A percentile compares a stretch with the other conserved stretches of the same genome.
Conservation (phyloP, 35 echinoderm and acorn worm genomes). For the Holothuria glaberrima region DNA sequence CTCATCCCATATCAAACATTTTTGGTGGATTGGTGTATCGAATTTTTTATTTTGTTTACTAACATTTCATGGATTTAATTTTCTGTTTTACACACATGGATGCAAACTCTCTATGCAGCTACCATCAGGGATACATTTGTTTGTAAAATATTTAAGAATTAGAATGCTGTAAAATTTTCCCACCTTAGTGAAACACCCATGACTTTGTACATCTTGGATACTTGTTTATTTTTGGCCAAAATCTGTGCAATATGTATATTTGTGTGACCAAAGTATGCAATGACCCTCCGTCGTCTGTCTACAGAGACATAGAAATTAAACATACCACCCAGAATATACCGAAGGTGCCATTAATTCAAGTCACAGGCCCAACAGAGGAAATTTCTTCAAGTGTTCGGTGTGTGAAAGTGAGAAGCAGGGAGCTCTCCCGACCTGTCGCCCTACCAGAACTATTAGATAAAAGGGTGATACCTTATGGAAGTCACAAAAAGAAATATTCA, state of each 20-base stretch:
- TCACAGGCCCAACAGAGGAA: conserved; percentile 4
- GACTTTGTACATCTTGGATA: too few species aligned
- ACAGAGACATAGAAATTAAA: background rate
- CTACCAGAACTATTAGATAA: background rate
- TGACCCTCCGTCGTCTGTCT: background rate
- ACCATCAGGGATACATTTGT: too few species aligned
- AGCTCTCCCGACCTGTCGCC: background rate
- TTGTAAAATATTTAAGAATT: too few species aligned
- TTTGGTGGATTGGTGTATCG: too few species aligned
- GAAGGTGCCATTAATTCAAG: conserved; percentile 16
- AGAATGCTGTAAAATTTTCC: too few species aligned
- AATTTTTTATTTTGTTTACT: too few species aligned
- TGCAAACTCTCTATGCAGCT: too few species aligned
- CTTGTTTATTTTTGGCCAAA: background rate
- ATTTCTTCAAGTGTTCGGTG: background rate
- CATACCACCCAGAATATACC: background rate
- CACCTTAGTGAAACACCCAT: too few species aligned
- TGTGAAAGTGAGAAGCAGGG: conserved; percentile 17
- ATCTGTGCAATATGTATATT: conserved; percentile 17
- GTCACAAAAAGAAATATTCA: background rate
- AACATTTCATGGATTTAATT: too few species aligned
- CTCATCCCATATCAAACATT: too few species aligned
- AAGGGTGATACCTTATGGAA: background rate
- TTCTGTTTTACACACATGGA: too few species aligned
- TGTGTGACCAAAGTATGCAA: conserved; percentile 31